A percentile compares a stretch with the other conserved stretches of the same genome.
Evolutionary conservation across 2,888 invertebrate genomes (phyloP).

Genomic region (Amphipyra berbera): DNA sequence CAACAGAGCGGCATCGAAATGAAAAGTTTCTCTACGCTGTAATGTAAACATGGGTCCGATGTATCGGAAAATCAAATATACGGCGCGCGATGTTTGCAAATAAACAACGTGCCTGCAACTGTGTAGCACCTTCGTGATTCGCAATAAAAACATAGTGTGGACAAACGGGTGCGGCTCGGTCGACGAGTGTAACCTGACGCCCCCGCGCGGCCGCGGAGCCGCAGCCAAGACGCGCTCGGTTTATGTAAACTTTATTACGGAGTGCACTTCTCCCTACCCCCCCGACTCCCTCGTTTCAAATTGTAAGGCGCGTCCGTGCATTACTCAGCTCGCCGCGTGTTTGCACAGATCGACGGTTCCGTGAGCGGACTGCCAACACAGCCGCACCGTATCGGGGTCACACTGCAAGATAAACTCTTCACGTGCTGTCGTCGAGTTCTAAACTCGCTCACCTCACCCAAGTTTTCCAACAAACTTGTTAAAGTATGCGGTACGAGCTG

Average conservation of each 20-base stretch:
- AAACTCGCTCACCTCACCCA: conserved; percentile 72
- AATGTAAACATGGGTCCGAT: conserved; percentile 77
- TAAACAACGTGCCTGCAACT: conserved; percentile 81
- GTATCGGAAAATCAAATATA: conserved; percentile 80
- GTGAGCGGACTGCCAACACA: conserved; percentile 78
- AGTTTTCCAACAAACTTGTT: conserved; percentile 68
- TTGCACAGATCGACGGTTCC: conserved; percentile 85
- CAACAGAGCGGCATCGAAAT: conserved; percentile 46
- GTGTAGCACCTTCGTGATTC: conserved; percentile 83
- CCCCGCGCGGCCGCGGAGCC: conserved; percentile 63
- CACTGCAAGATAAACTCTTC: conserved; percentile 78
- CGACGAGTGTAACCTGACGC: conserved; percentile 77
- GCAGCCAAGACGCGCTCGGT: conserved; percentile 80
- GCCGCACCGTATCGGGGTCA: conserved; percentile 79
- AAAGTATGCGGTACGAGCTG: conserved; percentile 63
- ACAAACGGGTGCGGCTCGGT: conserved; percentile 73
- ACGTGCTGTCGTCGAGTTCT: conserved; percentile 75
- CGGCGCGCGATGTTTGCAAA: conserved; percentile 78
- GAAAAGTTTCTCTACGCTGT: conserved; percentile 69
- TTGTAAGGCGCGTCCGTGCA: conserved; percentile 84
- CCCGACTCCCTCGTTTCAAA: conserved; percentile 70
- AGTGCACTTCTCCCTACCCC: conserved; percentile 73
- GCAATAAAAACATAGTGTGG: conserved; percentile 83
- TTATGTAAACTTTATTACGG: conserved; percentile 88
- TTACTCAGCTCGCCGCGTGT: conserved; percentile 85